Percentiles rank a stretch among this genome's conserved stretches.
Evolutionary conservation across 2,113 vertebrate genomes (phyloP).

Genomic region (Malurus melanocephalus): DNA sequence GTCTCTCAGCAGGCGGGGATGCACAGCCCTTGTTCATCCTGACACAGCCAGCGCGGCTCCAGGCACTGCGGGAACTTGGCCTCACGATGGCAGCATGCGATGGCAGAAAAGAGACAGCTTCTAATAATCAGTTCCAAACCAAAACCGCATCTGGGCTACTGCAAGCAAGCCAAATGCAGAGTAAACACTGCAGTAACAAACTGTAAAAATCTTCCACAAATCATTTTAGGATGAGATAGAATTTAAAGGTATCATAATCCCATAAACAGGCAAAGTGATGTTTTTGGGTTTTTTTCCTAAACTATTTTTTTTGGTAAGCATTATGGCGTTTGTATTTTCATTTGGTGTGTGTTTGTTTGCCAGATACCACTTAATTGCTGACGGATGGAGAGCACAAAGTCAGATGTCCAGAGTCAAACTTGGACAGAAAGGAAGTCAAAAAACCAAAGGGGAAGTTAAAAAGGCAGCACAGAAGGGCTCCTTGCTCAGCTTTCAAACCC

Average conservation of each 20-base stretch:
- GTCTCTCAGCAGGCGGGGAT: not conserved
- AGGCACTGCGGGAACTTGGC: not conserved
- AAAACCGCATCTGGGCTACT: not conserved
- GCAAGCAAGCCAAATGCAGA: not conserved
- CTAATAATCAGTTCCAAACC: not conserved
- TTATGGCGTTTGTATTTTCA: not conserved
- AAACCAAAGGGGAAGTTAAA: not conserved
- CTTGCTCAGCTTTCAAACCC: not conserved
- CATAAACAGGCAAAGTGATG: not conserved
- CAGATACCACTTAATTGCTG: not conserved
- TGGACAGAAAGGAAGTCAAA: not conserved
- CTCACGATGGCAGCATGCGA: constrained; percentile 70
- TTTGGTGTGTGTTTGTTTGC: not conserved
- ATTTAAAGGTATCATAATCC: not conserved
- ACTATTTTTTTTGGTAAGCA: not conserved
- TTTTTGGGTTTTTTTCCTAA: fast-evolving
- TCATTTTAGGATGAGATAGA: not conserved
- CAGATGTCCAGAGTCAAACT: not conserved
- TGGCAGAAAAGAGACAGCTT: not conserved
- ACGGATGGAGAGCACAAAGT: not conserved
- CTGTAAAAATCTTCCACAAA: not conserved
- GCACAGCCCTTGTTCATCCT: fast-evolving
- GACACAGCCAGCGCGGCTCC: fast-evolving
- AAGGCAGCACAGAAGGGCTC: not conserved
- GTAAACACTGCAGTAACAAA: not conserved